Conservation (phyloP, 2,888 invertebrate genomes). For the Papilio demoleus region DNA sequence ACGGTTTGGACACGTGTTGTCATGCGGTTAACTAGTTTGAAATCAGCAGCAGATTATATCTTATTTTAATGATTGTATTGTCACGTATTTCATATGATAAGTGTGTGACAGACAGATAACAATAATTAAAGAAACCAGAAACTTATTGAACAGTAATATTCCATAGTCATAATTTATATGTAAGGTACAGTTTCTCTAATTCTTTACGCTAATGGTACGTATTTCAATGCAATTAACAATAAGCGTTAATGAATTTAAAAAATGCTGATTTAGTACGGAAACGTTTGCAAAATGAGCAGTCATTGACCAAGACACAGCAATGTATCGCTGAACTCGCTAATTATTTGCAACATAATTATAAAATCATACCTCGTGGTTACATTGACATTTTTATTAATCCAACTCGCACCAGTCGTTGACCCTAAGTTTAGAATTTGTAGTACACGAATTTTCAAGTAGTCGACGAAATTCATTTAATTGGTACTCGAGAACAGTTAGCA, state of each 20-base stretch:
- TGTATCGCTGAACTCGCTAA: slow-evolving; percentile 10
- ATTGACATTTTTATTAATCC: slow-evolving; percentile 11
- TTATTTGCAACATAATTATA: slow-evolving; percentile 17
- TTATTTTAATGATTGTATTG: not conserved
- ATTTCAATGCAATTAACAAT: not conserved
- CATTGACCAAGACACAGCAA: slow-evolving; percentile 8
- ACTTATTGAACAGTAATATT: too few relatives aligned
- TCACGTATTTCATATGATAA: not conserved
- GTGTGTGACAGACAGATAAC: not conserved
- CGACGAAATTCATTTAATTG: slow-evolving; percentile 1
- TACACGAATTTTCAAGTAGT: slow-evolving; percentile 11
- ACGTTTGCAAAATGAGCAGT: slow-evolving; percentile 12
- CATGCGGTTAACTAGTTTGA: not conserved
- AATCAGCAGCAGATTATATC: not conserved
- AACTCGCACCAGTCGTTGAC: slow-evolving; percentile 5
- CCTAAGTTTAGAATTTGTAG: not conserved
- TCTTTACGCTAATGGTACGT: not conserved
- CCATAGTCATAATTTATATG: too few relatives aligned
- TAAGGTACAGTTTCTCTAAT: too few relatives aligned
- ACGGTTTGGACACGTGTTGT: slow-evolving; percentile 7
- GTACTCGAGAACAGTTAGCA: too few relatives aligned
- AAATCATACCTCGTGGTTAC: slow-evolving; percentile 2
- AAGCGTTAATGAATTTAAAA: slow-evolving; percentile 2
- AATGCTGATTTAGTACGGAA: slow-evolving; percentile 3
- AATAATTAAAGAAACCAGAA: too few relatives aligned